Evolutionary conservation across 2,113 vertebrate genomes (phyloP), one percentile per base, ranked within the genome.

Genomic region (Sterna hirundo): DNA sequence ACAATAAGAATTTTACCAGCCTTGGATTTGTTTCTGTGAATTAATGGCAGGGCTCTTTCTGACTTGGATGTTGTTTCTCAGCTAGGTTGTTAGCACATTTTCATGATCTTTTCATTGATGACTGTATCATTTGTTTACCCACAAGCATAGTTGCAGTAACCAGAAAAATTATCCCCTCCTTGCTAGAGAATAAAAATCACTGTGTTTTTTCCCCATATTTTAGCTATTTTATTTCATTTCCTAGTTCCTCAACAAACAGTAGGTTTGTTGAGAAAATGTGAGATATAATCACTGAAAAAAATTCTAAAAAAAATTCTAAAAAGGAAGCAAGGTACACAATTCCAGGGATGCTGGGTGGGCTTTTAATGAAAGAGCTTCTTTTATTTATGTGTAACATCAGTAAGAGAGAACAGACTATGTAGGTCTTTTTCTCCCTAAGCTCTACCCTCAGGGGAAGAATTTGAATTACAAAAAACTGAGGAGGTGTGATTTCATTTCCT

Each of bases 401-500:
- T 75, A 85, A 60, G n/a, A 92, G 38, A 61, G 55, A 42, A 22
- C n/a, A 76, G 64, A 88, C 44, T 74, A 60, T 15, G 4, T 90
- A 78, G 65, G 68, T 86, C 51, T 42, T 90, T 89, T 85, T 64
- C 64, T 92, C 71, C 40, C 25, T 46, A 52, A 86, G 40, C 68
- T 75, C 72, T 94, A 40, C n/a, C 40, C 23, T 52, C 72, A 40
- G 38, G 52, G 64, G 71, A 84, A 75, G 61, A 93, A 93, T 68
- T 74, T 83, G 55, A 86, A 83, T 92, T 85, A 86, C 64, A 93
- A 95, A 94, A 90, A 86, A 62, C 12, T 25, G 68, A 95, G 83
- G 64, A 93, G 57, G 61, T 95, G 72, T 79, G 60, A 96, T 93
- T 95, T 91, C 38, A 79, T 96, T 96, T 96, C 40, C 47, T 86